phyloP scores from a whole-genome alignment of 2,888 invertebrate genomes.

The Synergus laeviventris region DNA sequence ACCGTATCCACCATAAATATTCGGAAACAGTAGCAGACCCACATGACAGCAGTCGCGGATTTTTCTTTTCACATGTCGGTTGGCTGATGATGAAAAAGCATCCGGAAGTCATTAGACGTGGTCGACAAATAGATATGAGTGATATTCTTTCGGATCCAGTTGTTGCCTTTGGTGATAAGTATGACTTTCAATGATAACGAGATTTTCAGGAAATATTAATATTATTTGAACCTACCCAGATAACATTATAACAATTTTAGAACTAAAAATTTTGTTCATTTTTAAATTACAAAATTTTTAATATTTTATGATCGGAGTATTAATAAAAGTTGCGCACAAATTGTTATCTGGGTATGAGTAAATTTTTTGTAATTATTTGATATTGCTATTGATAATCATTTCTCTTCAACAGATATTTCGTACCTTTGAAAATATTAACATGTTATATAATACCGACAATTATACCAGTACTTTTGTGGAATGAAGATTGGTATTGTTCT shows the following conservation, averaged over 20 bases:
- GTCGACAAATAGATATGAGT: conserved; percentile 86
- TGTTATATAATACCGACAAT: conserved; percentile 79
- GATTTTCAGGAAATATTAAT: not conserved
- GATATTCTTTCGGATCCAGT: conserved; percentile 89
- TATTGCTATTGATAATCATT: not conserved
- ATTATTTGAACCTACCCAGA: too few species aligned
- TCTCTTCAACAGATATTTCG: conserved; percentile 73
- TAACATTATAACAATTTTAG: too few species aligned
- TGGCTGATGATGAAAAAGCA: conserved; percentile 95
- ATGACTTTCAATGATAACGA: conserved; percentile 60
- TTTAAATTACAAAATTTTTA: too few species aligned
- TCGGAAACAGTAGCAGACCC: conserved; percentile 89
- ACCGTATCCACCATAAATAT: conserved; percentile 84
- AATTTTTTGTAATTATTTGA: too few species aligned
- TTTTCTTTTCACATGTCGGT: conserved; percentile 95
- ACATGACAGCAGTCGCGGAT: conserved; percentile 88
- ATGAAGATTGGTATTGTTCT: conserved; percentile 76
- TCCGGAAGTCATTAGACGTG: conserved; percentile 87
- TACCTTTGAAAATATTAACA: conserved; percentile 76
- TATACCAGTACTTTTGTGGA: conserved; percentile 78
- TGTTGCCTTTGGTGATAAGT: conserved; percentile 86
- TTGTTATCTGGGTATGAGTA: too few species aligned
- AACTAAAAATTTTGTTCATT: too few species aligned
- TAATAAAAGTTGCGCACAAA: too few species aligned
- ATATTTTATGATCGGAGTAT: too few species aligned